phyloP scores from a whole-genome alignment of 2,797 vertebrate genomes.

The Sebastes kiyomatsui region DNA sequence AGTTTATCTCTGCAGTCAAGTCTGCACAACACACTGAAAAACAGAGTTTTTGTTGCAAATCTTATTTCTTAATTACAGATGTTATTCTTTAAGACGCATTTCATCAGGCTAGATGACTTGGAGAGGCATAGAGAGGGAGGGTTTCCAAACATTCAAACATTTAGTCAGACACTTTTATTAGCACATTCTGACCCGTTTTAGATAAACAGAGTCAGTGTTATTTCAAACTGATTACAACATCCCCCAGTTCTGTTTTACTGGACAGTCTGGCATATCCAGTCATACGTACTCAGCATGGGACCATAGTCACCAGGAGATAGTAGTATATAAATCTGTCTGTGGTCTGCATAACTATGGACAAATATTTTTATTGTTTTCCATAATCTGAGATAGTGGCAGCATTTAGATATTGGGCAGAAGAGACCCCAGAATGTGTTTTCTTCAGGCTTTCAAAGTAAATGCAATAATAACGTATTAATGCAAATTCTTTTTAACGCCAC shows the following conservation, averaged over 20 bases:
- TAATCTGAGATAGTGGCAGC: background rate
- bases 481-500: too few relatives aligned
- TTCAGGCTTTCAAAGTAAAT: too few relatives aligned
- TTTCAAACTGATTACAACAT: background rate
- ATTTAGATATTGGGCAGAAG: background rate
- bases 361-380: background rate
- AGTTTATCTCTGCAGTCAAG: background rate
- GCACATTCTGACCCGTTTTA: background rate
- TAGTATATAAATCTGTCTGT: background rate
- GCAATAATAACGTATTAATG: too few relatives aligned
- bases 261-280: background rate
- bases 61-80: background rate
- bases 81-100: background rate
- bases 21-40: background rate
- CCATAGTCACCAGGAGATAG: background rate
- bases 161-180: background rate
- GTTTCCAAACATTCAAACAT: background rate
- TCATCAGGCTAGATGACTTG: background rate
- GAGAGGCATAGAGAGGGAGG: background rate
- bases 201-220: background rate
- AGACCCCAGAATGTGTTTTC: background rate
- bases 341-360: background rate
- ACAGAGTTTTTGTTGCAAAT: background rate
- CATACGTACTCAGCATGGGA: background rate
- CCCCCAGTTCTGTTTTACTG: background rate